Evolutionary conservation across 2,113 vertebrate genomes (phyloP).

Genomic region (Mirza zaza): DNA sequence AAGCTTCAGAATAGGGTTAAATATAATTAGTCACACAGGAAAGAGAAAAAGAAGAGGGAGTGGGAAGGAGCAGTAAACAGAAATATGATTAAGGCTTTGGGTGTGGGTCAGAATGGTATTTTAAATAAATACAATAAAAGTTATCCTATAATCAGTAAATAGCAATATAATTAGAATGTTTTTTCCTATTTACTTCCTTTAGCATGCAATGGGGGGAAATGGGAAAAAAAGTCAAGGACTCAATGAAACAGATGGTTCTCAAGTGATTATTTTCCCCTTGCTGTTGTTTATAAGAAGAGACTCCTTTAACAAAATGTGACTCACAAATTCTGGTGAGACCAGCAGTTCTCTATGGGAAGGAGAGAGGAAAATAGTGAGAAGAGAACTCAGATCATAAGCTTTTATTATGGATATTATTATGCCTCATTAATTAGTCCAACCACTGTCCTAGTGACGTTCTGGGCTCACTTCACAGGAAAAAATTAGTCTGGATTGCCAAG

Average conservation of each 20-base stretch:
- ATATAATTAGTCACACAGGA: neutral
- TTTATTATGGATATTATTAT: conserved; percentile 90
- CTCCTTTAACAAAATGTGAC: conserved; percentile 83
- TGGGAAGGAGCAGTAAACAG: neutral
- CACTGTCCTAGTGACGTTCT: conserved; percentile 87
- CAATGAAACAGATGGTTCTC: conserved; percentile 89
- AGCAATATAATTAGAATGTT: conserved; percentile 88
- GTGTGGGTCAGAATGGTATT: conserved; percentile 39
- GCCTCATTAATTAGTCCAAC: conserved; percentile 89
- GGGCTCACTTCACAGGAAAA: conserved; percentile 90
- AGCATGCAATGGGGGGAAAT: conserved; percentile 87
- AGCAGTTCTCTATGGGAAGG: conserved; percentile 78
- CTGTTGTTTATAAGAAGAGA: conserved; percentile 85
- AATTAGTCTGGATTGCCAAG: conserved; percentile 89
- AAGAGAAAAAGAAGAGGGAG: neutral
- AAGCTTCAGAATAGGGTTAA: neutral
- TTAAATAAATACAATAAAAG: conserved; percentile 83
- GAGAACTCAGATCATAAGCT: conserved; percentile 85
- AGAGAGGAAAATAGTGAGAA: conserved; percentile 83
- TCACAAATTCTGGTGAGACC: conserved; percentile 84
- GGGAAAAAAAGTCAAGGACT: conserved; percentile 88
- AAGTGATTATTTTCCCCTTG: conserved; percentile 81
- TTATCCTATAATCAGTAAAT: conserved; percentile 83
- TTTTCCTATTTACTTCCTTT: conserved; percentile 89
- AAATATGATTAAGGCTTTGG: conserved; percentile 61